Percentiles rank a stretch among this genome's conserved stretches.
These are phyloP conservation scores for Stenotaenia linearis DNA, from an alignment of 2,888 invertebrate species.

Conservation along the genomic window DNA sequence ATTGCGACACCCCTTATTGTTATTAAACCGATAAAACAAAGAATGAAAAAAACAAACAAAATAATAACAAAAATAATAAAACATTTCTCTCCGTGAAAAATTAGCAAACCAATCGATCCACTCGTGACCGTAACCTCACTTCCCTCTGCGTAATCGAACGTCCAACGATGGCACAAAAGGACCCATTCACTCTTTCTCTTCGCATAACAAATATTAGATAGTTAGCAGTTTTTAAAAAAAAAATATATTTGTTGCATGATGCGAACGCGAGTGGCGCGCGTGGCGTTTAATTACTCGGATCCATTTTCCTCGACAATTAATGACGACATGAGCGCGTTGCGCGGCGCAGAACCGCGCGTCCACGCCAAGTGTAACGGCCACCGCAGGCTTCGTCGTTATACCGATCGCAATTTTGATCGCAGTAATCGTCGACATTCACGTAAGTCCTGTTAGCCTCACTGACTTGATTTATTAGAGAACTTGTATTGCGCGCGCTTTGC, in stretches of 20 bases:
- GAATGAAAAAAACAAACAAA: not conserved
- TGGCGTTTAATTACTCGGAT: conserved; percentile 19
- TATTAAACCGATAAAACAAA: not conserved
- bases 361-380: conserved; percentile 15
- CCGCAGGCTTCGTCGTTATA: not conserved
- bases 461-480: not conserved
- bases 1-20: not conserved
- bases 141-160: not conserved
- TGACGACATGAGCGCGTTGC: conserved; percentile 19
- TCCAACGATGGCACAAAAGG: not conserved
- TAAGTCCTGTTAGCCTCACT: not conserved
- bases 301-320: conserved; percentile 9
- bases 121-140: not conserved
- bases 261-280: conserved; percentile 15
- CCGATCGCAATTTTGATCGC: conserved; percentile 12
- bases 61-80: not conserved
- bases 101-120: conserved; percentile 1
- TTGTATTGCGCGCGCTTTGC: not conserved
- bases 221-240: not conserved
- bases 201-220: not conserved
- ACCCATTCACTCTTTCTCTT: not conserved
- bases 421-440: conserved; percentile 7
- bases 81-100: not conserved
- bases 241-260: conserved; percentile 13
- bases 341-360: conserved; percentile 11